Percentiles rank a stretch among this genome's conserved stretches.
Conservation (phyloP, 1,140 invertebrate genomes). For the Drosophila triauraria region DNA sequence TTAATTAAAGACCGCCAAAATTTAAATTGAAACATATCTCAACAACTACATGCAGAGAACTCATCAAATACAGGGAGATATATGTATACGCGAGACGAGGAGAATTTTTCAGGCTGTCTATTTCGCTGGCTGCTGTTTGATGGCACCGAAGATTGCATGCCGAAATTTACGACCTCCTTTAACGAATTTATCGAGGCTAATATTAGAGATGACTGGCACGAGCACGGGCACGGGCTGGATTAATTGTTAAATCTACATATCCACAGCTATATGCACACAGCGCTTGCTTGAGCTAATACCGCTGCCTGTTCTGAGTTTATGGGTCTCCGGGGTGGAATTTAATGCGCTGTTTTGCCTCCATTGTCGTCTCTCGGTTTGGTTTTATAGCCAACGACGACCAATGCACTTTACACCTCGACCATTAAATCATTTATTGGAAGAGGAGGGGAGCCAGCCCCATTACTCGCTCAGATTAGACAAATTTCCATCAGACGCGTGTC, state of each 20-base stretch:
- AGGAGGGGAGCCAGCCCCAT: slow-evolving; percentile 11
- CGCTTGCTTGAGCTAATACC: slow-evolving; percentile 9
- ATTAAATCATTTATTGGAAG: slow-evolving; percentile 54
- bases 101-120: slow-evolving; percentile 12
- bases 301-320: slow-evolving; percentile 20
- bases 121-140: slow-evolving; percentile 11
- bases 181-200: slow-evolving; percentile 61
- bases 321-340: slow-evolving; percentile 45
- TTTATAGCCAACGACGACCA: slow-evolving; percentile 36
- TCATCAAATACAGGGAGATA: background rate
- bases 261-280: slow-evolving; percentile 11
- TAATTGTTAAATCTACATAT: slow-evolving; percentile 46
- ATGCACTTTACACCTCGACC: slow-evolving; percentile 56
- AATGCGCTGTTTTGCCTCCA: slow-evolving; percentile 44
- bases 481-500: slow-evolving; percentile 32
- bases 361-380: slow-evolving; percentile 22
- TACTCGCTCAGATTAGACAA: slow-evolving; percentile 22
- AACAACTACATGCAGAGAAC: slow-evolving; percentile 7
- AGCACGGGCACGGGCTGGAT: slow-evolving; percentile 31
- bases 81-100: background rate
- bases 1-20: slow-evolving; percentile 42
- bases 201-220: slow-evolving; percentile 59
- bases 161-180: slow-evolving; percentile 48
- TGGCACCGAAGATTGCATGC: slow-evolving; percentile 30
- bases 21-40: slow-evolving; percentile 31